Evolutionary conservation across 2,113 vertebrate species (phyloP).

Genomic region (Copsychus sechellarum): DNA sequence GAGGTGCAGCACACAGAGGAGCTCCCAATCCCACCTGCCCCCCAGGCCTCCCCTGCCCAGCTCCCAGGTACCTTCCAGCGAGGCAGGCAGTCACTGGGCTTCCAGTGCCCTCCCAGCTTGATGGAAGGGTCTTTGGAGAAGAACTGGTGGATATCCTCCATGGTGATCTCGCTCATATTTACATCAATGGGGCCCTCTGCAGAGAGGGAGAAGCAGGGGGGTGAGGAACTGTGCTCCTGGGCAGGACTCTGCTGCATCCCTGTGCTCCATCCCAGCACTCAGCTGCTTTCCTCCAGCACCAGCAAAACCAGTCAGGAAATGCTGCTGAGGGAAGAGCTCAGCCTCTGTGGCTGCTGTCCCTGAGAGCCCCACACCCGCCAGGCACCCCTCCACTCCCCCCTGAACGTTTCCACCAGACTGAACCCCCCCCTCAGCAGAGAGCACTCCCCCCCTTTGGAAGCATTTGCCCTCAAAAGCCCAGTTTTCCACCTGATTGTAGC

Average conservation of each 20-base stretch:
- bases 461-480: neutral
- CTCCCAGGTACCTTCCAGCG: conserved; percentile 89
- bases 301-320: neutral
- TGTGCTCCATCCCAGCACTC: neutral
- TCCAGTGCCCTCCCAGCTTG: conserved; percentile 89
- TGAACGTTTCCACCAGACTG: neutral
- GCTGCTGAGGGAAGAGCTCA: neutral
- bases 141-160: conserved; percentile 86
- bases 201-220: neutral
- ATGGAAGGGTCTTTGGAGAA: conserved; percentile 79
- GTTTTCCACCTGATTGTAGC: neutral
- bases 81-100: conserved; percentile 88
- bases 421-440: neutral
- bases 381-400: neutral
- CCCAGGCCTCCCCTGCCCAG: rapidly evolving
- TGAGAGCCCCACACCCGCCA: rapidly evolving
- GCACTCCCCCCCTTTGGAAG: neutral
- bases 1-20: neutral
- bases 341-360: neutral
- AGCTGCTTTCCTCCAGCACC: neutral
- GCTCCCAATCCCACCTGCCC: rapidly evolving
- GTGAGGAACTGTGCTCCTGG: neutral
- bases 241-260: neutral
- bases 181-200: conserved; percentile 89
- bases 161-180: conserved; percentile 91